phyloP scores from a whole-genome alignment of 2,797 vertebrate genomes.

The Peromyscus nudipes region DNA sequence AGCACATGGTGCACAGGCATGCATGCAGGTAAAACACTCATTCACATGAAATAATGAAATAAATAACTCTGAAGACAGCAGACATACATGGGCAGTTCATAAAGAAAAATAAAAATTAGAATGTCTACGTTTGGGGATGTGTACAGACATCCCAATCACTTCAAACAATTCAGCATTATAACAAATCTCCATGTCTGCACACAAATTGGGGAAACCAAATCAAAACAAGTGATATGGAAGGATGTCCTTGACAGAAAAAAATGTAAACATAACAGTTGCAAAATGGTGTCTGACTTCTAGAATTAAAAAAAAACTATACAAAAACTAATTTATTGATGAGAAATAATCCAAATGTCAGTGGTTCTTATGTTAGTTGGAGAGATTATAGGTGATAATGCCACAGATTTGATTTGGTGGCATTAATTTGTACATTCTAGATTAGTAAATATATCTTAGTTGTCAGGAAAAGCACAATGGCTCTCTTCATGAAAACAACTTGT shows the following conservation, averaged over 20 bases:
- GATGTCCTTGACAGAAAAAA: background rate
- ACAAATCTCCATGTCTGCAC: background rate
- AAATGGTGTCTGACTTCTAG: background rate
- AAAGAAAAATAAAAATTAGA: background rate
- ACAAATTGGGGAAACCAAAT: background rate
- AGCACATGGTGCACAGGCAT: background rate
- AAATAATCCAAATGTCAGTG: slow-evolving; percentile 6
- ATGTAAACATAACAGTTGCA: background rate
- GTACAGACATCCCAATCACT: background rate
- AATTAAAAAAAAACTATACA: background rate
- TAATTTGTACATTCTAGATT: slow-evolving; percentile 1
- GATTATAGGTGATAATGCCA: background rate
- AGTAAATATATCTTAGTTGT: background rate
- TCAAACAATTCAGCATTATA: background rate
- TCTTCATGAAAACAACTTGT: background rate
- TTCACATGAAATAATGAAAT: background rate
- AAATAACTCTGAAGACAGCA: background rate
- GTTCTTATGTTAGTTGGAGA: background rate
- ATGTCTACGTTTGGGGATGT: background rate
- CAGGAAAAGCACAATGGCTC: background rate
- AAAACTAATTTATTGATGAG: background rate
- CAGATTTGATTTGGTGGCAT: background rate
- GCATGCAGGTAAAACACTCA: background rate
- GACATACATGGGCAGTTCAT: background rate
- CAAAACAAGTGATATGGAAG: background rate